Conservation (phyloP, 35 echinoderm and acorn worm genomes). For the Diadema setosum region DNA sequence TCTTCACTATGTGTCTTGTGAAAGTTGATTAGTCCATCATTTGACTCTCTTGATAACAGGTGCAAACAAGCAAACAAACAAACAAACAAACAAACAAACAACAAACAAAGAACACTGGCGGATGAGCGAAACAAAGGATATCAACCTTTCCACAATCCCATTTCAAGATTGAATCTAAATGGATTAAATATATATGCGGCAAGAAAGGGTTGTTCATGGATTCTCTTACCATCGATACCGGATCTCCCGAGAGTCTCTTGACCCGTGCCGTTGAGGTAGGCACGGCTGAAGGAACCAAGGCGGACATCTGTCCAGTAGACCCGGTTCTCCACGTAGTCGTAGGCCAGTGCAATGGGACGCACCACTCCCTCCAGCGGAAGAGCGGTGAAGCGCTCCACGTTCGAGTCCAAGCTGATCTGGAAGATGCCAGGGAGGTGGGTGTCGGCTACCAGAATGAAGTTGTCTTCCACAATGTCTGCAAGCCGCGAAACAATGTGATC, state of each 20-base stretch:
- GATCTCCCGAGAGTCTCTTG: neutral
- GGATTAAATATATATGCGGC: no score
- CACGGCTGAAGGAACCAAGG: neutral
- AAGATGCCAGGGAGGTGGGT: slow-evolving; percentile 42
- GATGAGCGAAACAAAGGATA: no score
- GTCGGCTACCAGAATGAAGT: slow-evolving; percentile 31
- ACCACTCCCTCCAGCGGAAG: slow-evolving; percentile 10
- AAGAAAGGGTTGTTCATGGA: no score
- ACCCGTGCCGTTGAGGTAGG: neutral
- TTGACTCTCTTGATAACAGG: no score
- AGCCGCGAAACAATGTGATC: no score
- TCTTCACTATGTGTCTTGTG: no score
- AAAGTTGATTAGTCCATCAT: no score
- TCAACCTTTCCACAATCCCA: no score
- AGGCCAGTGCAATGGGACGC: slow-evolving; percentile 26
- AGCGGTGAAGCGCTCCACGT: neutral
- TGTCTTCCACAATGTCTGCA: slow-evolving; percentile 28
- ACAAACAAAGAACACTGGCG: no score
- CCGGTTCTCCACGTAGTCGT: neutral
- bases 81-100: no score
- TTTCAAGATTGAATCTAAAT: no score
- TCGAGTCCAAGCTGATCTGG: slow-evolving; percentile 7
- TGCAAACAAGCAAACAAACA: no score
- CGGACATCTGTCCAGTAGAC: slow-evolving; percentile 14
- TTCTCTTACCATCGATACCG: neutral